phyloP scores from a whole-genome alignment of 2,888 invertebrate genomes.

The Leptogaster cylindrica region DNA sequence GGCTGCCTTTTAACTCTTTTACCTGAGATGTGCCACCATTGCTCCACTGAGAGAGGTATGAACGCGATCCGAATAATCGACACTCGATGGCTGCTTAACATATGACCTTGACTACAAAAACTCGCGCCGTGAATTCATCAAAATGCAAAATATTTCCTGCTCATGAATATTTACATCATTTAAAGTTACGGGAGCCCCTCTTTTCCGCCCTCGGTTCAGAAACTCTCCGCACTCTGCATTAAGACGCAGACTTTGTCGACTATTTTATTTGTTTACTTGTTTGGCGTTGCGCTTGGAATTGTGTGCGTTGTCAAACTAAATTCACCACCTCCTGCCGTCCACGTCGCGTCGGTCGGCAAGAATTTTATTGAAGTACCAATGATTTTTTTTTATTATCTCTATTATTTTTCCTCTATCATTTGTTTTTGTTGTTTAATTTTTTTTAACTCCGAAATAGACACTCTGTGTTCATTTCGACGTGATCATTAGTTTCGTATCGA shows the following conservation, averaged over 20 bases:
- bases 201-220: neutral
- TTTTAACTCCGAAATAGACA: neutral
- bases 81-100: conserved; percentile 48
- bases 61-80: conserved; percentile 40
- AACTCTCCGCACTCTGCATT: conserved; percentile 9
- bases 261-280: conserved; percentile 34
- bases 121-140: conserved; percentile 49
- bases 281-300: neutral
- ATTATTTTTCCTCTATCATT: too few species aligned
- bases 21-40: too few species aligned
- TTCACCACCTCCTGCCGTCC: neutral
- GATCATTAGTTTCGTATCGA: conserved; percentile 23
- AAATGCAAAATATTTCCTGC: conserved; percentile 51
- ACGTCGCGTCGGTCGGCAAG: neutral
- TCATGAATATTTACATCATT: conserved; percentile 50
- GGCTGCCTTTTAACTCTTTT: too few species aligned
- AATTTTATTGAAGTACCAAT: conserved; percentile 16
- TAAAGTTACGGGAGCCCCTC: conserved; percentile 26
- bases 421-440: neutral
- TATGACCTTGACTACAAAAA: conserved; percentile 50
- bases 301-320: conserved; percentile 33
- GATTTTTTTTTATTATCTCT: conserved; percentile 16
- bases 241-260: conserved; percentile 28
- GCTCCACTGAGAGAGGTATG: too few species aligned
- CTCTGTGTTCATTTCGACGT: conserved; percentile 26